phyloP scores from a whole-genome alignment of 1,140 invertebrate genomes.

The Cydia fagiglandana region DNA sequence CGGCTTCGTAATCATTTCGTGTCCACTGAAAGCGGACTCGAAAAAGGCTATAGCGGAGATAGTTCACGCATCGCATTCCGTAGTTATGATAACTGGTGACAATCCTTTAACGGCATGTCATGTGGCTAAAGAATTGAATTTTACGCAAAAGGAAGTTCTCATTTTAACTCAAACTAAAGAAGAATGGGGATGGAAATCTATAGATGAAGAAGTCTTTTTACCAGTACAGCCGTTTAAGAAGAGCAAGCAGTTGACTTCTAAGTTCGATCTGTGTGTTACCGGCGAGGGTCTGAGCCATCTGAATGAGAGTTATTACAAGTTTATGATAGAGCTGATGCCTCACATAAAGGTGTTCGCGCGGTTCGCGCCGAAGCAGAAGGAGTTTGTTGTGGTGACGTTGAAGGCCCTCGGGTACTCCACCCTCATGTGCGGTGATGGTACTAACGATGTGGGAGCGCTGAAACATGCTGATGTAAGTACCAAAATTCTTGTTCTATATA shows the following conservation, averaged over 20 bases:
- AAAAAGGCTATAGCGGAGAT: slow-evolving; percentile 96
- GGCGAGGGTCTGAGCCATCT: slow-evolving; percentile 93
- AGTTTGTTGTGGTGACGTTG: slow-evolving; percentile 94
- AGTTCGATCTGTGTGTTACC: slow-evolving; percentile 95
- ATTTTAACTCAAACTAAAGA: slow-evolving; percentile 82
- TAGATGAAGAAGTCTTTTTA: slow-evolving; percentile 85
- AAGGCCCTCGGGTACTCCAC: slow-evolving; percentile 94
- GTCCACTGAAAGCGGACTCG: slow-evolving; percentile 97
- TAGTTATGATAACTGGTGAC: slow-evolving; percentile 99
- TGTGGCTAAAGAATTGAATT: slow-evolving; percentile 96
- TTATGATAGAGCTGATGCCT: slow-evolving; percentile 88
- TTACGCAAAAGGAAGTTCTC: slow-evolving; percentile 89
- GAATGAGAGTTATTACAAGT: slow-evolving; percentile 81
- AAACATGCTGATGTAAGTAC: slow-evolving; percentile 98
- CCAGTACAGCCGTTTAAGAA: slow-evolving; percentile 79
- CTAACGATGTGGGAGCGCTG: slow-evolving; percentile 99
- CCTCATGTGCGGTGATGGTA: slow-evolving; percentile 99
- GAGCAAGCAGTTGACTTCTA: slow-evolving; percentile 80
- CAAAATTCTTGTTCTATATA: no score
- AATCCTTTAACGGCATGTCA: slow-evolving; percentile 99
- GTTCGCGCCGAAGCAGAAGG: slow-evolving; percentile 98
- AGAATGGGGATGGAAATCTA: slow-evolving; percentile 90
- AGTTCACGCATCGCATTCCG: slow-evolving; percentile 93
- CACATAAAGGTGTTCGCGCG: slow-evolving; percentile 94
- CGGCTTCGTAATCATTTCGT: slow-evolving; percentile 99